Percentiles rank a stretch among this genome's conserved stretches.
Evolutionary conservation across 2,797 vertebrate species (phyloP).

Genomic region (Falco naumanni): DNA sequence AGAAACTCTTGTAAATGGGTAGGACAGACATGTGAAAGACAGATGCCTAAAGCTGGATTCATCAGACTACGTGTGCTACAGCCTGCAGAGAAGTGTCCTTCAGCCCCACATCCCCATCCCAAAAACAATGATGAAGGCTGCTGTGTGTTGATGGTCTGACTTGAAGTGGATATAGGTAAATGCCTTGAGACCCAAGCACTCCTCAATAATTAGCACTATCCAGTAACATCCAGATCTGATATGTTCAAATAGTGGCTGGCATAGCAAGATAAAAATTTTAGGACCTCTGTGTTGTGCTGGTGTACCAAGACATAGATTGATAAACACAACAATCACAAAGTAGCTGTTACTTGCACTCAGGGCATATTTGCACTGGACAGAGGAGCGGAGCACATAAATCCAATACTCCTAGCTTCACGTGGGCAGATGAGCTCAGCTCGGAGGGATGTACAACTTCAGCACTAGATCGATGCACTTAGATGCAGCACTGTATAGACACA

Average conservation of each 20-base stretch:
- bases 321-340: not conserved
- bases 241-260: not conserved
- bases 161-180: not conserved
- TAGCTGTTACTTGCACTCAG: not conserved
- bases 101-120: not conserved
- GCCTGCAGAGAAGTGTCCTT: not conserved
- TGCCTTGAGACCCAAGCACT: not conserved
- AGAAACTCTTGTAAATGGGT: not conserved
- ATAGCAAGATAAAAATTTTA: not conserved
- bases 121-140: not conserved
- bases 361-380: not conserved
- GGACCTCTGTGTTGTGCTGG: not conserved
- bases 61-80: not conserved
- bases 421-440: not conserved
- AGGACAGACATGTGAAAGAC: not conserved
- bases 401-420: not conserved
- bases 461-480: fast-evolving
- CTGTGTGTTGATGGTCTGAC: not conserved
- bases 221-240: not conserved
- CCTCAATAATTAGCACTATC: not conserved
- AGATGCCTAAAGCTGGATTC: not conserved
- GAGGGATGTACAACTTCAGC: not conserved
- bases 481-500: not conserved
- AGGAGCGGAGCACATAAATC: not conserved
- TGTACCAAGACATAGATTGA: not conserved